Percentiles rank a stretch among this genome's conserved stretches.
Evolutionary conservation across 2,888 invertebrate species (phyloP).

Genomic region (Habrosyne pyritoides): DNA sequence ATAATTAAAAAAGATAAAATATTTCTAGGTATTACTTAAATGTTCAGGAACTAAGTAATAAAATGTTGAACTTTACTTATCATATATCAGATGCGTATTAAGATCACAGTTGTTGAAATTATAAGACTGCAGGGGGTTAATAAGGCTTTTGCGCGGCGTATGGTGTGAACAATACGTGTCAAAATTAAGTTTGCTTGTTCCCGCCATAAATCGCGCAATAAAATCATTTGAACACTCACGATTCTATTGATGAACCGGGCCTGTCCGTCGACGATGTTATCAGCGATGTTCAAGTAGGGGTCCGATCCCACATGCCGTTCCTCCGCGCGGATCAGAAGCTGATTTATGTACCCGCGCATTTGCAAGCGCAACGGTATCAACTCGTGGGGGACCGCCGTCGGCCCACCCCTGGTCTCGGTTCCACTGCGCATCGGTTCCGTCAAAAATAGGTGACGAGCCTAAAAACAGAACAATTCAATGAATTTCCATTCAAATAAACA

Average conservation of each 20-base stretch:
- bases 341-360: slow-evolving; percentile 49
- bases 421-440: slow-evolving; percentile 27
- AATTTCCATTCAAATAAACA: too few relatives aligned
- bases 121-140: too few relatives aligned
- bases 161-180: too few relatives aligned
- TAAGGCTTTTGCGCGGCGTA: too few relatives aligned
- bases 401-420: slow-evolving; percentile 26
- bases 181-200: not conserved
- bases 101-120: too few relatives aligned
- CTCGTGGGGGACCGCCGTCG: slow-evolving; percentile 48
- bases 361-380: slow-evolving; percentile 44
- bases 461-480: slow-evolving; percentile 7
- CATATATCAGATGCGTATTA: too few relatives aligned
- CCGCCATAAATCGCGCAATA: not conserved
- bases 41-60: too few relatives aligned
- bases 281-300: slow-evolving; percentile 39
- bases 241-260: slow-evolving; percentile 44
- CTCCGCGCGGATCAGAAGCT: slow-evolving; percentile 31
- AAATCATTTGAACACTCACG: slow-evolving; percentile 34
- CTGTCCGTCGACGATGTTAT: slow-evolving; percentile 42
- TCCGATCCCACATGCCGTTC: slow-evolving; percentile 20
- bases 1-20: too few relatives aligned
- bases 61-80: too few relatives aligned
- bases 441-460: slow-evolving; percentile 56
- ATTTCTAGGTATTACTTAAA: too few relatives aligned